Evolutionary conservation across 2,113 vertebrate species (phyloP), one percentile per base, ranked within the genome.

Genomic region (Amphilophus citrinellus): DNA sequence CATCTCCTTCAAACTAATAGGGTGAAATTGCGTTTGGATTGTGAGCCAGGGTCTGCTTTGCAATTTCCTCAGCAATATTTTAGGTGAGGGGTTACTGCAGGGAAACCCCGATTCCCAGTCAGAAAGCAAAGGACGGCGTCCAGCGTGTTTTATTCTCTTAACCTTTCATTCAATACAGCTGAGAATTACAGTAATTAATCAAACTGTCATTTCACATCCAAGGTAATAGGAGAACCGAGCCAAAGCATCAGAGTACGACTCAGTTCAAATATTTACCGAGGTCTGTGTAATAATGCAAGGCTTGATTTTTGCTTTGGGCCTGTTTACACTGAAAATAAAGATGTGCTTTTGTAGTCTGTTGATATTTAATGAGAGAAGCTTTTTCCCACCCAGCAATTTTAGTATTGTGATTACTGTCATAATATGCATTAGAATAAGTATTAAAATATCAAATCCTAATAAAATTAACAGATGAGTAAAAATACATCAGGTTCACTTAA

Each of bases 161-260:
- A 80, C 71, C 76, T 88, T 85, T 75, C 79, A 83, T 83, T 83
- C 57, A 82, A 30, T 86, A 50, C 47, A 42, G 78, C 60, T 15
- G 57, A 87, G 76, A 85, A 62, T 71, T 77, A 44, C 81, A 75
- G 88, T 82, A 77, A 91, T 91, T 91, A 91, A 90, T 91, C 88
- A 91, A 82, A 76, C 80, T 88, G 90, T 85, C 83, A 59, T 61
- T 80, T 80, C 66, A 77, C 77, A 77, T 87, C 88, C 88, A 87
- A 76, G 63, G 76, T 32, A 77, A 77, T 56, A 76, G 53, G 42
- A 76, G 15, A 44, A 1, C 7, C 7, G 60, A 87, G 83, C 80
- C 66, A 86, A 80, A 66, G 59, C 73, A 84, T 84, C 76, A 82
- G 47, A 82, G 58, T 10, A 6, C 37, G 44, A 27, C 37, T 39